phyloP scores from a whole-genome alignment of 2,888 invertebrate genomes.

The Hipparchia sbordonii region DNA sequence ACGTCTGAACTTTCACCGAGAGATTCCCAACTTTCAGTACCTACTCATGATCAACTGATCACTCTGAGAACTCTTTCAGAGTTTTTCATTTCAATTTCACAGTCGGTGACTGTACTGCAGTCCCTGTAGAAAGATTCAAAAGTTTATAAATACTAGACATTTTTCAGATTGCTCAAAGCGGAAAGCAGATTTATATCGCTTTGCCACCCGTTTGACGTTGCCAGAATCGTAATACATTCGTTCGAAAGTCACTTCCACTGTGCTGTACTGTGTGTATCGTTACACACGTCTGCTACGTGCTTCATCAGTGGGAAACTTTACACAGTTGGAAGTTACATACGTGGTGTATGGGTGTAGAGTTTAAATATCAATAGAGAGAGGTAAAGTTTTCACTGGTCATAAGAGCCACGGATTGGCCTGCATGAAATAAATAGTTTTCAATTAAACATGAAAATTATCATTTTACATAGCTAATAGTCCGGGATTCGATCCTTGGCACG shows the following conservation, averaged over 20 bases:
- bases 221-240: slow-evolving; percentile 34
- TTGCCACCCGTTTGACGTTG: slow-evolving; percentile 36
- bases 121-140: neutral
- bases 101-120: neutral
- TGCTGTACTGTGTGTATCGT: neutral
- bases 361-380: too few relatives aligned
- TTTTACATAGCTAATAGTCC: too few relatives aligned
- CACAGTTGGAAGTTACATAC: too few relatives aligned
- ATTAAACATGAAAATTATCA: too few relatives aligned
- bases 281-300: slow-evolving; percentile 12
- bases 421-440: too few relatives aligned
- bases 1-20: neutral
- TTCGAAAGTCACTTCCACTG: slow-evolving; percentile 16
- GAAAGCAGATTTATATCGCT: slow-evolving; percentile 31
- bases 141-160: slow-evolving; percentile 9
- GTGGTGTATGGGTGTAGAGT: too few relatives aligned
- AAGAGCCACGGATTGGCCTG: too few relatives aligned
- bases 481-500: too few relatives aligned
- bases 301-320: neutral
- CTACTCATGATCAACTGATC: neutral
- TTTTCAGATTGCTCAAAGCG: slow-evolving; percentile 30
- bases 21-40: neutral
- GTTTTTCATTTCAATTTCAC: neutral
- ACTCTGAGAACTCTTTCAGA: neutral
- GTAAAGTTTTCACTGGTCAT: too few relatives aligned